Evolutionary conservation across 1,140 invertebrate species (phyloP).

Genomic region (Helicoverpa armigera): DNA sequence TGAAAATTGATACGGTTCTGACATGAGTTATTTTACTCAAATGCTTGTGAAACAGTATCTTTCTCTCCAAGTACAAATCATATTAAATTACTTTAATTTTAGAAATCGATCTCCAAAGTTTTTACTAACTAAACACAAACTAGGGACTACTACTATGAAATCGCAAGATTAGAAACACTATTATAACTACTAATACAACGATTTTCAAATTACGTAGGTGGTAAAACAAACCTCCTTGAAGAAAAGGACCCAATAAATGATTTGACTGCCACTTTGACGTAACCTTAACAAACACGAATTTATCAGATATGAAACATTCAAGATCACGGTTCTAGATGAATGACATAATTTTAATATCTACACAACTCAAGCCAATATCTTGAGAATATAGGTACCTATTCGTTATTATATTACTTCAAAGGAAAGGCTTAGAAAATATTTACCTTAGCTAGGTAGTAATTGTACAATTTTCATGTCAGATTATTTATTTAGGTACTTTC

Average conservation of each 20-base stretch:
- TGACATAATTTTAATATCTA: conserved; percentile 24
- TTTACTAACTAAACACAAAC: too few relatives aligned
- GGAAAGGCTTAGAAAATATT: background rate
- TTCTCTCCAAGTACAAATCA: too few relatives aligned
- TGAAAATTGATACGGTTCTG: too few relatives aligned
- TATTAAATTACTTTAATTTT: too few relatives aligned
- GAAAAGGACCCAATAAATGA: background rate
- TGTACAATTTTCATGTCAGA: too few relatives aligned
- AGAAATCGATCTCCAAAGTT: too few relatives aligned
- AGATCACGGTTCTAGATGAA: background rate
- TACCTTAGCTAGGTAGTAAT: too few relatives aligned
- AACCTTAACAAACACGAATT: background rate
- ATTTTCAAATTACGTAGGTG: too few relatives aligned
- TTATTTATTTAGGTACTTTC: too few relatives aligned
- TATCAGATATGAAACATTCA: background rate
- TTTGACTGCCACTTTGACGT: background rate
- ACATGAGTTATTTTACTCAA: too few relatives aligned
- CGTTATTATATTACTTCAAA: background rate
- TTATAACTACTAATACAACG: too few relatives aligned
- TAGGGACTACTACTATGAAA: background rate
- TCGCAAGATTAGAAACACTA: background rate
- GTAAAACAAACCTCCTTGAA: background rate
- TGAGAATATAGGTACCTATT: background rate
- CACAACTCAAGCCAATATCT: background rate
- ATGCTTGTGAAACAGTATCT: too few relatives aligned